phyloP scores from a whole-genome alignment of 1,140 invertebrate genomes.

The Ceratina calcarata region DNA sequence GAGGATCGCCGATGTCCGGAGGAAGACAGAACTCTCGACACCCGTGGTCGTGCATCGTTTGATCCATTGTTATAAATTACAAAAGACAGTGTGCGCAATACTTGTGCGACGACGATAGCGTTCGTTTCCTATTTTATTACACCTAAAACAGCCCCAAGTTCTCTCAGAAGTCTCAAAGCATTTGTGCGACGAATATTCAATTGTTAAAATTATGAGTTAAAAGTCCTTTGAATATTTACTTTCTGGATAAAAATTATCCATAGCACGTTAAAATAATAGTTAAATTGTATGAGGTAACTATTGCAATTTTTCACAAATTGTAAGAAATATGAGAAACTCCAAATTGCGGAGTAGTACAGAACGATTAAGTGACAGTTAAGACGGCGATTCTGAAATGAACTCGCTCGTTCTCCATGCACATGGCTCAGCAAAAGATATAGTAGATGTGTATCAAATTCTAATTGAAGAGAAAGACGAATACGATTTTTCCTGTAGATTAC shows the following conservation, averaged over 20 bases:
- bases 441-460: conserved; percentile 13
- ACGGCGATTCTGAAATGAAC: too few species aligned
- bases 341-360: too few species aligned
- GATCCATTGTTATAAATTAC: conserved; percentile 63
- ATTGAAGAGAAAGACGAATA: conserved; percentile 14
- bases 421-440: background rate
- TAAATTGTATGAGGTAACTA: too few species aligned
- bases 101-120: conserved; percentile 57
- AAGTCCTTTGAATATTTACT: too few species aligned
- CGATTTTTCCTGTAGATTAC: background rate
- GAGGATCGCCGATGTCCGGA: too few species aligned
- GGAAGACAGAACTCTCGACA: conserved; percentile 71
- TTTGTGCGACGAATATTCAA: conserved; percentile 8
- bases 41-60: conserved; percentile 55
- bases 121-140: conserved; percentile 60
- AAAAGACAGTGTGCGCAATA: conserved; percentile 70
- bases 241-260: too few species aligned
- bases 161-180: conserved; percentile 60
- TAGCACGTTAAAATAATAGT: too few species aligned
- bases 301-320: too few species aligned
- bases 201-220: too few species aligned
- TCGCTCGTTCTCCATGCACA: background rate
- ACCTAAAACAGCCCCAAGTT: conserved; percentile 40
- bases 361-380: too few species aligned
- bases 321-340: too few species aligned